Base-by-base conservation (phyloP, 2,797 vertebrate species). In the Momotus momota region DNA sequence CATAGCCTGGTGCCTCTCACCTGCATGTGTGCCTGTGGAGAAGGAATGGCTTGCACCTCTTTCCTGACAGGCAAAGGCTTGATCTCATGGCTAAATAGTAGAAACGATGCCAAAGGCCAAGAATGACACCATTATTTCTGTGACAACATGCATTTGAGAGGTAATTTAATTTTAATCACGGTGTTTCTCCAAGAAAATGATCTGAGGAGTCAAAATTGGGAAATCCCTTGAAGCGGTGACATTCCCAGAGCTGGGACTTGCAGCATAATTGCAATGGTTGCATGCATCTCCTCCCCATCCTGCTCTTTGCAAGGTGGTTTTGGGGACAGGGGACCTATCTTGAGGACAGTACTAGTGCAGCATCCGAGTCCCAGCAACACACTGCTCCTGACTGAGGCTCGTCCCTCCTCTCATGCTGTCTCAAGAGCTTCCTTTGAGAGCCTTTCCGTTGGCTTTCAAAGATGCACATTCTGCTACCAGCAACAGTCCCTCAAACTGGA, bases 301-400 rank as follows among this genome's bases (percentile, higher is more conserved):
- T 90, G 57, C 45, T 60, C 31, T 60, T n/a, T n/a, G 19, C 43
- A 27, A 49, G 52, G 58, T 3, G 18, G 14, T 66, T 91, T 55
- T 54, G 46, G 58, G 27, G 49, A 45, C n/a, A 45, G 40, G 41
- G 7, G 29, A 12, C 31, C 17, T 43, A 1, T 33, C 10, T 45
- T 0, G 4, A 43, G 67, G 43, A 12, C 45, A 58, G 31, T 16
- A 14, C 7, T 12, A 40, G n/a, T 8, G 8, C 12, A 14, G 20
- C 16, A 16, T 14, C 27, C 4, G 2, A 48, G 40, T 31, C n/a
- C 38, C 46, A 64, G 78, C 22, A 66, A 13, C 22, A 13, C 18
- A 6, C 38, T 0, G 2, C 16, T 54, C 26, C 81, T 52, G 27
- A 17, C 0, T 2, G 5, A 33, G 55, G 23, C 21, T 48, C 1